Evolutionary conservation across 2,797 vertebrate genomes (phyloP), one percentile per base, ranked within the genome.

Genomic region (Rhabdophis nuchalis): DNA sequence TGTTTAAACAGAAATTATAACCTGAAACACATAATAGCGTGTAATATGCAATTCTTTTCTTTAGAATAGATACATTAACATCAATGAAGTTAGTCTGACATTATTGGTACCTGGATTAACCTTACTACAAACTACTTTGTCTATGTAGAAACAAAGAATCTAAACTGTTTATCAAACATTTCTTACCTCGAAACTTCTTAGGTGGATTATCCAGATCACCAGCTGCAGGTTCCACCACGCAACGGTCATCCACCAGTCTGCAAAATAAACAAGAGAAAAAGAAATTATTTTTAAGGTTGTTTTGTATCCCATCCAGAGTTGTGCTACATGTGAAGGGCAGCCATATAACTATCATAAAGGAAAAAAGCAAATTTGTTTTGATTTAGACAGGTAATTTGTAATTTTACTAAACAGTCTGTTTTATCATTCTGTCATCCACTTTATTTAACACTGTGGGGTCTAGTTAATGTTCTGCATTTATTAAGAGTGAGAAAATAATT

Each of bases 201-300:
- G 99, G 99, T 0, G 99, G 99, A 92, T 98, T 99, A 88, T 99
- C 99, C 96, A 99, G 96, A 97, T 99, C 99, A 13, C 99, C 99
- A 0, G 98, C 98, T 0, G 98, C 98, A 0, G 99, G 99, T 95
- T 99, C 99, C 72, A 99, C 99, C 96, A 99, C 99, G 68, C 99
- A 99, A 1, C 99, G 98, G 93, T 99, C 99, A 90, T 99, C 99
- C 56, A 99, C 99, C 98, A 99, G 97, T 97, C 99, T 99, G 95
- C 5, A 92, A 91, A 92, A 96, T 58, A 94, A n/a, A 36, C 52
- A 86, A 0, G 0, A 68, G 41, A 13, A 89, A 68, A 52, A 88
- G 6, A 60, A 82, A 41, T 46, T 46, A 23, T 20, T 72, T 72
- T 72, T 72, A 72, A 32, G n/a, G 32, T 72, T 72, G 7, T 46